Evolutionary conservation across 1,140 invertebrate genomes (phyloP), one percentile per base, ranked within the genome.

Genomic region (Caenorhabditis inopinata): DNA sequence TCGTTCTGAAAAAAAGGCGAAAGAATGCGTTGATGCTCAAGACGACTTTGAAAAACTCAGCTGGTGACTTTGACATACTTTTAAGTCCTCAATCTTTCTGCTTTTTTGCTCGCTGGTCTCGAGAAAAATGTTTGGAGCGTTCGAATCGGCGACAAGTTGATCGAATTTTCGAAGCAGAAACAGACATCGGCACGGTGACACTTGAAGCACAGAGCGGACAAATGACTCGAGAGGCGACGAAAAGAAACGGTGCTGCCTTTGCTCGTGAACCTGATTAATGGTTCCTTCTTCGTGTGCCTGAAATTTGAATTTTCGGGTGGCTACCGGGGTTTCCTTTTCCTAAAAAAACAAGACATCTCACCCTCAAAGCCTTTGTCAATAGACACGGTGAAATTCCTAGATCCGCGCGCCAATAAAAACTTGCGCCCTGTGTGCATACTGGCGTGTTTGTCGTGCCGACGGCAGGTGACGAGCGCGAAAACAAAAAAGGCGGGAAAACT

Each of bases 211-310:
- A 21, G 38, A 35, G 38, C 62, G 32, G 21, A 83, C 53, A 48
- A 75, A 45, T 32, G 46, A 73, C 23, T 83, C 82, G 7, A 83
- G n/a, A 18, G 80, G 79, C 14, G 82, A 83, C 18, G 45, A 62
- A 49, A 83, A 83, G 42, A 83, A 81, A 16, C 79, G 32, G 16
- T 53, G 38, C 42, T 83, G 82, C 21, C 79, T 49, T 16, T 73
- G 35, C 45, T 76, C 74, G 46, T 82, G 47, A 4, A 82, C 74
- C 38, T 83, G 82, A 49, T 83, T 83, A 21, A 83, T 83, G 16
- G 68, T 18, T 58, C 82, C 82, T 32, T 83, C 82, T 38, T 83
- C 82, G 51, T 73, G 83, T n/a, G 82, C 82, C 79, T 83, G 38
- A 18, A 53, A 46, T 21, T 38, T 21, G 7, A 12, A 25, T 42